Base-by-base conservation (phyloP, 1,140 invertebrate genomes). In the Nasonia longicornis region DNA sequence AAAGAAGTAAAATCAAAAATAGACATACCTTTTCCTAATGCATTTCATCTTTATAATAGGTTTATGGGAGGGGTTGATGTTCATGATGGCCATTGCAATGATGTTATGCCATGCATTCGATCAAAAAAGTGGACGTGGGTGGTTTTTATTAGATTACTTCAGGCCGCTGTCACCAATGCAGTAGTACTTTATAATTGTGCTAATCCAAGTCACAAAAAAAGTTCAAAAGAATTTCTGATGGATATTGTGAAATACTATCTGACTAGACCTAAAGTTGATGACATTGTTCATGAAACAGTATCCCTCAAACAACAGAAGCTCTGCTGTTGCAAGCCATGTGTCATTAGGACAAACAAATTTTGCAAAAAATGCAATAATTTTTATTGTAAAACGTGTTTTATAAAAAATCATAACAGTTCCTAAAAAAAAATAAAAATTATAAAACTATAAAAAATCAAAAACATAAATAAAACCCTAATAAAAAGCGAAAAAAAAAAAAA, bases 51-150 rank as follows among this genome's bases (percentile, higher is more conserved):
- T 45, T 77, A 82, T 67, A 64, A 76, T 58, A 81, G 73, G 79
- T 84, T 71, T 26, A 85, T 84, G 81, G 83, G 84, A n/a, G 82
- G 83, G 1, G 80, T 85, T 29, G 82, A 85, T 64, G 1, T 83
- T 14, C 83, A 85, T 64, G 83, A 84, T 71, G 16, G 52, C 2
- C 80, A 83, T 66, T 84, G 83, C 38, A 85, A 81, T 80, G 81
- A 83, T 63, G 45, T 84, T 12, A 52, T 85, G 16, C 83, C 80
- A 82, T 48, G 70, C 14, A 84, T 85, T 45, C 58, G 82, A 52
- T 83, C 84, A 2, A 84, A 85, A 76, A 82, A 83, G 52, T 84
- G 84, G 84, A 85, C 83, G 38, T 83, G 82, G 81, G 76, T 83
- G 16, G 64, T 83, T 58, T 84, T 84, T 64, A 79, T 84, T 35